These are phyloP conservation scores for Drosophila limbata DNA, from an alignment of 2,888 invertebrate genomes.

Conservation along the genomic window DNA sequence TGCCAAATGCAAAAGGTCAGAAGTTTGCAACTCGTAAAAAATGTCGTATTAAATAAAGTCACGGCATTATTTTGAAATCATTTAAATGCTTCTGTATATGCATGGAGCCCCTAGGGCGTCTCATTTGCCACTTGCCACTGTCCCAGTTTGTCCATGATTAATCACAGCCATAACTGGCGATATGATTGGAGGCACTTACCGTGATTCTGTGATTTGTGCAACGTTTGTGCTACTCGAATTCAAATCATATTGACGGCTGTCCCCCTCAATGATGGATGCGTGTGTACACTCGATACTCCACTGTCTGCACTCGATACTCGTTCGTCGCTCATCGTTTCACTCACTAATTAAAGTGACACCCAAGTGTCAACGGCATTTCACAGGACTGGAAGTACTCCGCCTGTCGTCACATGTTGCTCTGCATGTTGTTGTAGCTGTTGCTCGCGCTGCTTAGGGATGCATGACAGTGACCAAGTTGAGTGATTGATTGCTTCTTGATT, in stretches of 20 bases:
- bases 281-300: slow-evolving; percentile 1
- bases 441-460: slow-evolving; percentile 17
- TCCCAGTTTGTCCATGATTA: slow-evolving; percentile 51
- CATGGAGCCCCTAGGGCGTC: not conserved
- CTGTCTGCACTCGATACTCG: slow-evolving; percentile 6
- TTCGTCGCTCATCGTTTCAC: slow-evolving; percentile 19
- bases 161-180: slow-evolving; percentile 44
- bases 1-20: slow-evolving; percentile 62
- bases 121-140: not conserved
- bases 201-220: slow-evolving; percentile 55
- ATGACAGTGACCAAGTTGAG: slow-evolving; percentile 36
- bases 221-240: slow-evolving; percentile 38
- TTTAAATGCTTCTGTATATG: slow-evolving; percentile 62
- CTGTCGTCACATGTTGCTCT: slow-evolving; percentile 57
- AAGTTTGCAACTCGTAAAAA: slow-evolving; percentile 75
- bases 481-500: slow-evolving; percentile 73
- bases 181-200: slow-evolving; percentile 61
- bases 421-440: not conserved
- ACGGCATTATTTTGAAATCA: slow-evolving; percentile 55
- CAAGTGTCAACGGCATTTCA: slow-evolving; percentile 56
- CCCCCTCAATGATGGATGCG: slow-evolving; percentile 48
- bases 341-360: slow-evolving; percentile 66
- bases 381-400: slow-evolving; percentile 11
- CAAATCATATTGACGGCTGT: slow-evolving; percentile 53
- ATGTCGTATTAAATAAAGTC: slow-evolving; percentile 69